These are phyloP conservation scores for Caenorhabditis drosophilae DNA, from an alignment of 2,888 invertebrate species.

Conservation along the genomic window DNA sequence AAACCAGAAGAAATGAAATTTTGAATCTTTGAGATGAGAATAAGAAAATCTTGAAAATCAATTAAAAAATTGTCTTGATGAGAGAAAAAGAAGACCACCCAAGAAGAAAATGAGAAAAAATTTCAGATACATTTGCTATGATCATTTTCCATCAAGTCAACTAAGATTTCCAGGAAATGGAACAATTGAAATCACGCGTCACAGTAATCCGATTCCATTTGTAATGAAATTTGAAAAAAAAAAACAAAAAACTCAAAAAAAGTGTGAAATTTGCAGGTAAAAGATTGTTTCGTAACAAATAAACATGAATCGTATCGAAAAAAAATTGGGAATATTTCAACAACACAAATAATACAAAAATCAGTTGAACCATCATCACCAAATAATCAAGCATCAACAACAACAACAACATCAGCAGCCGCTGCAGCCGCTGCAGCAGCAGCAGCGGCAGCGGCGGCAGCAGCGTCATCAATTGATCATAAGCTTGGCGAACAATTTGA, in stretches of 20 bases:
- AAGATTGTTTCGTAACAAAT: too few relatives aligned
- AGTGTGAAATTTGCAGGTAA: too few relatives aligned
- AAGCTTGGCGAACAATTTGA: constrained; percentile 2
- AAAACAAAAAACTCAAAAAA: too few relatives aligned
- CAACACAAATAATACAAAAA: not conserved
- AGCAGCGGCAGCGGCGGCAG: constrained; percentile 5
- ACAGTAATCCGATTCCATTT: constrained; percentile 9
- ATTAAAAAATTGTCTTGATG: not conserved
- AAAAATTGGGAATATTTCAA: not conserved
- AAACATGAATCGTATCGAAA: too few relatives aligned
- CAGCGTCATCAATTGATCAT: not conserved
- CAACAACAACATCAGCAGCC: too few relatives aligned
- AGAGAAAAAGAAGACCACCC: not conserved
- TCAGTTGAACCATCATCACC: not conserved
- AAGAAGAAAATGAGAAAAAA: too few relatives aligned
- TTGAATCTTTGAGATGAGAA: too few relatives aligned
- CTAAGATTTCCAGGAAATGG: not conserved
- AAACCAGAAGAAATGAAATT: too few relatives aligned
- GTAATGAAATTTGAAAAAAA: too few relatives aligned
- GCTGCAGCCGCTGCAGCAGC: too few relatives aligned
- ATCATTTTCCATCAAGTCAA: not conserved
- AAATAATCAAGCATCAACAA: not conserved
- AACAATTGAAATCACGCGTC: constrained; percentile 10
- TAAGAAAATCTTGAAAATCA: too few relatives aligned
- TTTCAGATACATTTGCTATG: not conserved